A percentile compares a stretch with the other conserved stretches of the same genome.
phyloP scores from a whole-genome alignment of 2,888 invertebrate species.

The Cephus pulcher region DNA sequence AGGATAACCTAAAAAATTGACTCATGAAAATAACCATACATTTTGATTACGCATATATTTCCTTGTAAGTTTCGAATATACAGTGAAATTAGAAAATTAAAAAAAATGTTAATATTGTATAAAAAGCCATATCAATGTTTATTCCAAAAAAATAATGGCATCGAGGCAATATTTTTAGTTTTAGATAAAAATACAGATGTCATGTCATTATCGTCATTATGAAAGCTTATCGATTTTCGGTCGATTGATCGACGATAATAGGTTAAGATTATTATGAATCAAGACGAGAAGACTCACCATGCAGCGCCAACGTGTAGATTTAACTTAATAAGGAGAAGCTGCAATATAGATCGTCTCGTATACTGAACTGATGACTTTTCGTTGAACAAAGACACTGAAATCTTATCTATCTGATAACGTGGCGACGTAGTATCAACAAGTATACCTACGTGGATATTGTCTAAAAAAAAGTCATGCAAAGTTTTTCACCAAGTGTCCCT shows the following conservation, averaged over 20 bases:
- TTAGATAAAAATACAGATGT: not conserved
- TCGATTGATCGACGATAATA: not conserved
- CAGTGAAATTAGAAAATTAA: not conserved
- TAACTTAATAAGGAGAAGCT: slow-evolving; percentile 14
- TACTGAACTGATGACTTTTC: slow-evolving; percentile 35
- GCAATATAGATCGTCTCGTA: slow-evolving; percentile 33
- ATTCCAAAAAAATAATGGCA: not conserved
- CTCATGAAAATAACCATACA: not conserved
- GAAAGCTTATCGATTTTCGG: not conserved
- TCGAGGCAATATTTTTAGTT: not conserved
- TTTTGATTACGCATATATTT: not conserved
- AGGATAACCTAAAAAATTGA: not conserved
- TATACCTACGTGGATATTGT: slow-evolving; percentile 25
- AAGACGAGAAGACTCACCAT: not conserved
- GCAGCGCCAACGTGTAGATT: not conserved
- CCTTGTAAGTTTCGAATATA: not conserved
- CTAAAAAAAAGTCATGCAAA: slow-evolving; percentile 7
- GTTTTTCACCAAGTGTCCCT: not conserved
- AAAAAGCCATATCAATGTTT: not conserved
- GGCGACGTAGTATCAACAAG: slow-evolving; percentile 47
- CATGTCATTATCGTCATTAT: not conserved
- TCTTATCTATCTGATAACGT: slow-evolving; percentile 31
- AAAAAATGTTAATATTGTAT: not conserved
- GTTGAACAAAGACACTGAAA: slow-evolving; percentile 44
- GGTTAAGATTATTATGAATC: not conserved